A percentile compares a stretch with the other conserved stretches of the same genome.
These are phyloP conservation scores for Urocyon cinereoargenteus DNA, from an alignment of 2,797 vertebrate species.

Conservation along the genomic window DNA sequence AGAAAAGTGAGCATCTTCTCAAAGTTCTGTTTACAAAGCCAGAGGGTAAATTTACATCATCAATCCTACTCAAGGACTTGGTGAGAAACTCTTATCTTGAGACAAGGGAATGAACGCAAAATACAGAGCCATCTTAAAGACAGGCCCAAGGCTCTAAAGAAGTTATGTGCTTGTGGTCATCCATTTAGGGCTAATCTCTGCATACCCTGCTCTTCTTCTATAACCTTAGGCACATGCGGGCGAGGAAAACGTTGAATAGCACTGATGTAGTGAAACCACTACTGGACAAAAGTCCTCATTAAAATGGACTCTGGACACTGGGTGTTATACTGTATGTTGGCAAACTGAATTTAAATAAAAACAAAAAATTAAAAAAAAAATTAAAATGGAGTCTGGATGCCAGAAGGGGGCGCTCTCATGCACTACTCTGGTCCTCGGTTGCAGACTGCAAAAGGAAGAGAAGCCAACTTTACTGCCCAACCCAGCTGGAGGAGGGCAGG, in stretches of 20 bases:
- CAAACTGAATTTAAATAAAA: no score
- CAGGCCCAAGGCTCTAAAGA: background rate
- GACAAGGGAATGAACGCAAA: background rate
- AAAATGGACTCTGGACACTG: background rate
- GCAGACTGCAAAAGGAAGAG: background rate
- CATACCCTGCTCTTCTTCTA: background rate
- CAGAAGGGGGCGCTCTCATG: background rate
- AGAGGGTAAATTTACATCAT: background rate
- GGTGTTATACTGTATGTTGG: no score
- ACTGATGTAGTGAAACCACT: rapidly evolving
- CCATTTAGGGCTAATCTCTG: background rate
- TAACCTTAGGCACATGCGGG: background rate
- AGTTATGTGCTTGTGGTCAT: background rate
- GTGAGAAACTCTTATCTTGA: background rate
- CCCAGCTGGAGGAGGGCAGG: background rate
- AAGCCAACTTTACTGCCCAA: background rate
- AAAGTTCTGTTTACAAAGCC: background rate
- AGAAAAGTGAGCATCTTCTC: background rate
- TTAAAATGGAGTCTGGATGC: background rate
- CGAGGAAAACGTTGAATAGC: background rate
- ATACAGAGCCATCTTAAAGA: background rate
- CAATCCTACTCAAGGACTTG: background rate
- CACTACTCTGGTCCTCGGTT: background rate
- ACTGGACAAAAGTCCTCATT: background rate
- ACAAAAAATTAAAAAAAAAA: no score